Conservation (phyloP, 2,888 invertebrate species). For the Xestia sexstrigata region DNA sequence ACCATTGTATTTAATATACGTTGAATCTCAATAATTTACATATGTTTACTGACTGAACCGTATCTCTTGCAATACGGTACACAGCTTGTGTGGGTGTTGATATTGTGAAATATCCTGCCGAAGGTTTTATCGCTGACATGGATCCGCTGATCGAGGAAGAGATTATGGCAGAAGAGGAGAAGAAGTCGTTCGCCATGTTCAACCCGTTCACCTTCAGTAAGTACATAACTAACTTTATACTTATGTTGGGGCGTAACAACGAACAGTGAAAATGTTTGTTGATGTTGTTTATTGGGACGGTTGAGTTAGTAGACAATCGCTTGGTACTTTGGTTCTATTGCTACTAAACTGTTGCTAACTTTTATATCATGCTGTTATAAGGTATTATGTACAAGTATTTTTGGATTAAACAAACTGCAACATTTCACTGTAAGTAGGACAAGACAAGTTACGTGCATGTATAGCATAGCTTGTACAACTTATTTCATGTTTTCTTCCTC, state of each 20-base stretch:
- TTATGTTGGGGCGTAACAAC: no score
- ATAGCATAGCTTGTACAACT: no score
- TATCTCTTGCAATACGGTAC: neutral
- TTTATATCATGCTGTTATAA: no score
- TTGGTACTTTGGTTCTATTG: no score
- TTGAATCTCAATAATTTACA: constrained; percentile 27
- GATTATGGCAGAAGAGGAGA: constrained; percentile 48
- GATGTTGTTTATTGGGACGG: no score
- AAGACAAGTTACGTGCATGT: no score
- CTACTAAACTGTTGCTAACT: no score
- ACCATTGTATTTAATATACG: neutral
- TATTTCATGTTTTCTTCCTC: neutral
- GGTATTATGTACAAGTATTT: no score
- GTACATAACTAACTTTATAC: constrained; percentile 20
- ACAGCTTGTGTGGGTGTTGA: constrained; percentile 39
- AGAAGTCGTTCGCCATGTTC: constrained; percentile 57
- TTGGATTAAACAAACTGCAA: no score
- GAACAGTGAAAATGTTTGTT: no score
- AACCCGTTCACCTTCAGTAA: constrained; percentile 75
- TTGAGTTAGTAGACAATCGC: no score
- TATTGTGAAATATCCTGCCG: constrained; percentile 54
- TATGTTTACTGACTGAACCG: neutral
- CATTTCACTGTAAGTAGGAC: no score
- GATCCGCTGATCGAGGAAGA: constrained; percentile 66
- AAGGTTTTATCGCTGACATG: constrained; percentile 61